Evolutionary conservation across 64 coral and sea anemone species (phyloP).

Genomic region (Actinia tenebrosa): DNA sequence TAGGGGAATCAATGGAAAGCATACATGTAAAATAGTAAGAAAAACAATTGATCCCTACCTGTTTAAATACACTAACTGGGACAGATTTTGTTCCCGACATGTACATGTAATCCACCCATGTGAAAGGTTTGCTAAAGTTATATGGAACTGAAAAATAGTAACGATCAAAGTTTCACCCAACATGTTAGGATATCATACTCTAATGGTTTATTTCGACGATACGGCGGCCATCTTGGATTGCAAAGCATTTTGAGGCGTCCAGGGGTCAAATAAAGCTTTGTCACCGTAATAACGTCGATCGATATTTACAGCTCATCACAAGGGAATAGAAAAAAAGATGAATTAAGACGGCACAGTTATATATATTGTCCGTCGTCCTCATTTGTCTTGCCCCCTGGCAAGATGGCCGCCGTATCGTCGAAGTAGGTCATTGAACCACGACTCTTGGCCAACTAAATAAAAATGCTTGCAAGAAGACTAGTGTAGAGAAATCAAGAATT

Average conservation of each 20-base stretch:
- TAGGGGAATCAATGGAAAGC: not conserved
- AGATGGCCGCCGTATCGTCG: too few species aligned
- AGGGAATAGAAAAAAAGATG: too few species aligned
- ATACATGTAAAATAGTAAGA: not conserved
- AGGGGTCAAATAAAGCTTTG: too few species aligned
- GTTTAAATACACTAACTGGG: constrained; percentile 59
- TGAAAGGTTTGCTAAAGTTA: constrained; percentile 78
- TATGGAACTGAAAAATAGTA: constrained; percentile 55
- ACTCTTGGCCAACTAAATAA: not conserved
- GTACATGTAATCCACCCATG: constrained; percentile 83
- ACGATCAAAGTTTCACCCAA: not conserved
- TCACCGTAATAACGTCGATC: too few species aligned
- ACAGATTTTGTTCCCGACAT: constrained; percentile 61
- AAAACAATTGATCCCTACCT: constrained; percentile 41
- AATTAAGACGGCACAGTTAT: too few species aligned
- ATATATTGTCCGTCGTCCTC: too few species aligned
- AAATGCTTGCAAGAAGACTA: not conserved
- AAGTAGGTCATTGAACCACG: too few species aligned
- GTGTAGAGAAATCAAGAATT: not conserved
- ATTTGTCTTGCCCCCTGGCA: too few species aligned
- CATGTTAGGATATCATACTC: too few species aligned
- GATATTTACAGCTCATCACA: too few species aligned
- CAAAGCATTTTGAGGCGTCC: too few species aligned
- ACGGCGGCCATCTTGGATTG: not conserved
- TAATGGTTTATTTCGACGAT: not conserved